Evolutionary conservation across 1,140 invertebrate species (phyloP), one percentile per base, ranked within the genome.

Genomic region (Zaprionus ornatus): DNA sequence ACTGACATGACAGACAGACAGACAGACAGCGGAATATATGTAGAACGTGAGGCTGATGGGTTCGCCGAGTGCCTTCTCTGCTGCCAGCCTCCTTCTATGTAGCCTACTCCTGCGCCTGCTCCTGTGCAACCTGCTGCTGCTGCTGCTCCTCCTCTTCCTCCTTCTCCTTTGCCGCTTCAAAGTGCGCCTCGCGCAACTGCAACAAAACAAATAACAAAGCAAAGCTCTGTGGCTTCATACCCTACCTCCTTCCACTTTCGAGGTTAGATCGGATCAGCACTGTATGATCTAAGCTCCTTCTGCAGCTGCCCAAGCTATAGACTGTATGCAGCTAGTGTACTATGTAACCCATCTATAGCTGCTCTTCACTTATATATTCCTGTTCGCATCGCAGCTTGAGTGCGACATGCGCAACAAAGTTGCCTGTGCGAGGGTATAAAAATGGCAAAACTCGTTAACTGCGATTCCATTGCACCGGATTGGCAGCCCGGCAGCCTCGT

Each of bases 371-470:
- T 23, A 23, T 5, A 7, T 54, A n/a, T 54, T 54, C 50, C 5
- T 54, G 23, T 23, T 42, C 21, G 3, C 37, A 21, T 4, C 15
- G 5, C 9, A 3, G 63, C 15, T 52, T 4, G 40, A 19, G 3
- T 12, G 12, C 12, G 19, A 7, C 50, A 77, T 55, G 21, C 42
- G 15, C 19, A 21, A 52, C 37, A 42, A 40, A 52, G 40, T 37
- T 52, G 35, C n/a, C 35, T 5, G 5, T 9, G 29, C 10, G 37
- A 63, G 66, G 52, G 65, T 69, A 66, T 61, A 61, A 66, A 79
- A 85, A 81, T 74, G 57, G 61, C 72, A 76, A 87, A 87, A 88
- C 84, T 87, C 80, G 84, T 87, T 87, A 87, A 88, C 84, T 87
- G 80, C 64, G 74, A 87, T 87, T 82, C 69, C 83, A 71, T 72